These are phyloP conservation scores for Aplocera efformata DNA, from an alignment of 2,888 invertebrate species.

Conservation along the genomic window DNA sequence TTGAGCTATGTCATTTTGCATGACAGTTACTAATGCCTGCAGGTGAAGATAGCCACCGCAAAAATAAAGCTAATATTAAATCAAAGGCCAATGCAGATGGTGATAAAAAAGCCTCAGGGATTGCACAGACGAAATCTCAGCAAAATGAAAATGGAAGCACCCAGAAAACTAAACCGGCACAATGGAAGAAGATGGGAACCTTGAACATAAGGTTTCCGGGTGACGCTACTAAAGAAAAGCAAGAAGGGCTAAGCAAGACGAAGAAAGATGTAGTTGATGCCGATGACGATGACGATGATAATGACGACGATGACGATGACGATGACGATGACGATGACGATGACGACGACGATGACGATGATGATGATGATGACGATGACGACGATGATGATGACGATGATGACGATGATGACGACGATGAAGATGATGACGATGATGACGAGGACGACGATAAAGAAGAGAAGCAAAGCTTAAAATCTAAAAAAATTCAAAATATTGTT, in stretches of 20 bases:
- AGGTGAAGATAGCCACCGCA: slow-evolving; percentile 80
- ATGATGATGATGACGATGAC: slow-evolving; percentile 74
- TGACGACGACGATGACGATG: slow-evolving; percentile 59
- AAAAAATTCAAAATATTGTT: slow-evolving; percentile 37
- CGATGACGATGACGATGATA: slow-evolving; percentile 52
- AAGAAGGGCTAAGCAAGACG: slow-evolving; percentile 26
- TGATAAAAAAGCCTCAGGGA: slow-evolving; percentile 63
- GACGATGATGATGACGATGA: slow-evolving; percentile 50
- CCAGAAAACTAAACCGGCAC: slow-evolving; percentile 37
- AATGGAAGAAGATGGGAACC: slow-evolving; percentile 57
- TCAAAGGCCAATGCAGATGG: slow-evolving; percentile 77
- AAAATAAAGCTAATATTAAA: slow-evolving; percentile 70
- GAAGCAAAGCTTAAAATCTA: slow-evolving; percentile 43
- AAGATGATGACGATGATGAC: slow-evolving; percentile 73
- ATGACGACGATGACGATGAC: slow-evolving; percentile 46
- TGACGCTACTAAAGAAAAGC: slow-evolving; percentile 34
- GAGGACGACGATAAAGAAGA: slow-evolving; percentile 70
- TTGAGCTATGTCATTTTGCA: slow-evolving; percentile 81
- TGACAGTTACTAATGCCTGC: slow-evolving; percentile 82
- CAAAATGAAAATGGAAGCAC: slow-evolving; percentile 37
- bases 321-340: slow-evolving; percentile 38
- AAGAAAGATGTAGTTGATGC: slow-evolving; percentile 22
- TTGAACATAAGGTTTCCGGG: slow-evolving; percentile 52
- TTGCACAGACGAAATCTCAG: slow-evolving; percentile 41
- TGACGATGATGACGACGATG: slow-evolving; percentile 38